Percentiles rank a stretch among this genome's conserved stretches.
These are phyloP conservation scores for Rhyacophila evoluta DNA, from an alignment of 2,888 invertebrate species.

Conservation along the genomic window DNA sequence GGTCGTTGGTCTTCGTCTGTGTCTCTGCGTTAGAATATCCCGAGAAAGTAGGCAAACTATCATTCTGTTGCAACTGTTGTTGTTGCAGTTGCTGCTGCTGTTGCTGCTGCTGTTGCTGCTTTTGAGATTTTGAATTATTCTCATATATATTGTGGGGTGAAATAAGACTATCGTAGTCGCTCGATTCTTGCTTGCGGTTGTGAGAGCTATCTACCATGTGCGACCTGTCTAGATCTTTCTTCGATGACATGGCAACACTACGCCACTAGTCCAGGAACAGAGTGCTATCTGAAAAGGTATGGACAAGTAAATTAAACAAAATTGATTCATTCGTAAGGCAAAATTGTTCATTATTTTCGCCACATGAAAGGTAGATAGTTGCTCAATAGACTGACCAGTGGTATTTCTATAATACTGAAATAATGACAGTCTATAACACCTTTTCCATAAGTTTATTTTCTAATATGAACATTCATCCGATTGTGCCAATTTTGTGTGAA, in stretches of 20 bases:
- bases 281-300: slow-evolving; percentile 41
- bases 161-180: slow-evolving; percentile 68
- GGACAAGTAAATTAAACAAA: not conserved
- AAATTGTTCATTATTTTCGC: no score
- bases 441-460: no score
- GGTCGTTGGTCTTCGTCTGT: slow-evolving; percentile 67
- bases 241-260: slow-evolving; percentile 58
- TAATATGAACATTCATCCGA: no score
- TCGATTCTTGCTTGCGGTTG: slow-evolving; percentile 65
- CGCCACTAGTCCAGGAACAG: slow-evolving; percentile 25
- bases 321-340: no score
- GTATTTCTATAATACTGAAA: no score
- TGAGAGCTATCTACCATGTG: slow-evolving; percentile 55
- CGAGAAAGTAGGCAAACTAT: slow-evolving; percentile 67
- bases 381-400: no score
- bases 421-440: no score
- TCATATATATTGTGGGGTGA: slow-evolving; percentile 69
- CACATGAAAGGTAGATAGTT: no score
- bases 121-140: slow-evolving; percentile 56
- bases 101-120: slow-evolving; percentile 63
- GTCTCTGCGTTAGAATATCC: slow-evolving; percentile 70
- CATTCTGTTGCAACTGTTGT: slow-evolving; percentile 58
- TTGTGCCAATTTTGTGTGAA: no score
- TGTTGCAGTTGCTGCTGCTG: slow-evolving; percentile 60
- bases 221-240: slow-evolving; percentile 65